Conservation (phyloP, 2,113 vertebrate genomes). For the Cyprinus carpio region DNA sequence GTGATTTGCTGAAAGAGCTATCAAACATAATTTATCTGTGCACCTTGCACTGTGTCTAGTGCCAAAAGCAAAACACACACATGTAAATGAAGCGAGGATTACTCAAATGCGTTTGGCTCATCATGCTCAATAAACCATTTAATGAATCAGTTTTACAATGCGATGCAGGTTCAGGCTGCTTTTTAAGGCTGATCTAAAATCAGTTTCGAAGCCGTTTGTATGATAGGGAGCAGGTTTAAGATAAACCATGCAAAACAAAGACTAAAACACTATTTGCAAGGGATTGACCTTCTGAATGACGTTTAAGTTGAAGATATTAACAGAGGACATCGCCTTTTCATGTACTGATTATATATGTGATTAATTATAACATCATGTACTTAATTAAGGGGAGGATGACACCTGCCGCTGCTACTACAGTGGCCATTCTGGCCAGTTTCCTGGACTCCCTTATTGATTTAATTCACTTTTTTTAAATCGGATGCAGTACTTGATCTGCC, state of each 20-base stretch:
- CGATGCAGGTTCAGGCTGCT: neutral
- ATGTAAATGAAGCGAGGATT: conserved; percentile 28
- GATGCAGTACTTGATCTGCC: neutral
- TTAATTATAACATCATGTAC: neutral
- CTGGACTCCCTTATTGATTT: neutral
- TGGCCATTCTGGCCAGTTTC: neutral
- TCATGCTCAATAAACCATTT: conserved; percentile 25
- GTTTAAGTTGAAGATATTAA: neutral
- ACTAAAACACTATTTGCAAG: neutral
- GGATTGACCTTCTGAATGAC: neutral
- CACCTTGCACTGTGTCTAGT: neutral
- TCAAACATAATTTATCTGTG: conserved; percentile 22
- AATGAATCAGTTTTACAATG: conserved; percentile 25
- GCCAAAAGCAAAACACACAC: conserved; percentile 20
- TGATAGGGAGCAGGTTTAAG: neutral
- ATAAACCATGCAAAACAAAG: neutral
- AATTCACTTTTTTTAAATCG: neutral
- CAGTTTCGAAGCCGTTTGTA: neutral
- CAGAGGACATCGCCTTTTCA: neutral
- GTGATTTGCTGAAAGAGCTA: conserved; percentile 30
- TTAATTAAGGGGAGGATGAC: neutral
- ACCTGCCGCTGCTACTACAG: neutral
- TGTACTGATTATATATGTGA: neutral
- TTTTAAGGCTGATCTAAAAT: neutral
- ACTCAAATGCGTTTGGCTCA: neutral